Evolutionary conservation across 1,140 invertebrate genomes (phyloP).

Genomic region (Atta texana): DNA sequence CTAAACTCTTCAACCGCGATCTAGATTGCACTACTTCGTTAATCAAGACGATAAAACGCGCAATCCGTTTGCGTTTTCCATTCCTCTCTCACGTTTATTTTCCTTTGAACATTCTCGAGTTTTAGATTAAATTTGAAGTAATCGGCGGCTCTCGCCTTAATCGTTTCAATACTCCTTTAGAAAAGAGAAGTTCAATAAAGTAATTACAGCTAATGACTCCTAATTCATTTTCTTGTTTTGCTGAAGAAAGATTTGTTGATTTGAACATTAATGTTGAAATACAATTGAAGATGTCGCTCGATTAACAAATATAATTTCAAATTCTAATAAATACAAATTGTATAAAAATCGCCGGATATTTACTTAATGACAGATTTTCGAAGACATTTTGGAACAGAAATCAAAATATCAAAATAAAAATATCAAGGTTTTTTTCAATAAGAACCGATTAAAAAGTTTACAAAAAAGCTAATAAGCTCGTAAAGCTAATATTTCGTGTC

Average conservation of each 20-base stretch:
- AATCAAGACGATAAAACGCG: slow-evolving; percentile 57
- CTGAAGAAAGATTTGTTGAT: not conserved
- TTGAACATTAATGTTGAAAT: not conserved
- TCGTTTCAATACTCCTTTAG: slow-evolving; percentile 36
- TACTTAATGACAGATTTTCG: not conserved
- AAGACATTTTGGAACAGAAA: not conserved
- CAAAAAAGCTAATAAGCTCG: not conserved
- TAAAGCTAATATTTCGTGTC: not conserved
- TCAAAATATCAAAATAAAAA: not conserved
- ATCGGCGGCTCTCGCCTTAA: slow-evolving; percentile 43
- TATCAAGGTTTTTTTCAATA: not conserved
- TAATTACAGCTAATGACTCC: slow-evolving; percentile 39
- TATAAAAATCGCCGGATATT: not conserved
- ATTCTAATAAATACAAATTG: not conserved
- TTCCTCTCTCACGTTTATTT: slow-evolving; percentile 23
- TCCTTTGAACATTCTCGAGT: slow-evolving; percentile 22
- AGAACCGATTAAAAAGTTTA: not conserved
- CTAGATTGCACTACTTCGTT: slow-evolving; percentile 63
- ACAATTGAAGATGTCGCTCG: not conserved
- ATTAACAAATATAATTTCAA: not conserved
- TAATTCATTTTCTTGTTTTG: slow-evolving; percentile 10
- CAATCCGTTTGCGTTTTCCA: slow-evolving; percentile 46
- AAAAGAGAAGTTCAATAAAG: slow-evolving; percentile 38
- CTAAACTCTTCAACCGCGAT: slow-evolving; percentile 56
- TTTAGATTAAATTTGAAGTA: slow-evolving; percentile 60